Base-by-base conservation (phyloP, 2,888 invertebrate species). In the Tholera decimalis region DNA sequence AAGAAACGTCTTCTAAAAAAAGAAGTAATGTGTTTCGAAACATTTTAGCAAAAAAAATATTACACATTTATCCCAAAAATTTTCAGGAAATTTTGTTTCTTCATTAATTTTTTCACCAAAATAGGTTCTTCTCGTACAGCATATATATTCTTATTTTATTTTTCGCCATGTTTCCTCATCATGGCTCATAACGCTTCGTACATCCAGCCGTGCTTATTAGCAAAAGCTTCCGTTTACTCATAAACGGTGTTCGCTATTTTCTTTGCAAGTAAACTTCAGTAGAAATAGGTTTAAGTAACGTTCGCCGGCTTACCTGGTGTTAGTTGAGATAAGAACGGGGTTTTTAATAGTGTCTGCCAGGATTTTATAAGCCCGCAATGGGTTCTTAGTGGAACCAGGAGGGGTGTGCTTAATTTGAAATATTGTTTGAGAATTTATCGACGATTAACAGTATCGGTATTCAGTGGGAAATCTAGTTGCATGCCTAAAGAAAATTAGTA, bases 171-270 rank as follows among this genome's bases (percentile, higher is more conserved):
- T 67, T 77, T 77, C 59, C 65, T 74, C 74, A 70, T 68, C 71
- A 72, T 67, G 68, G 62, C 66, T 68, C 72, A 71, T 74, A 75
- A 75, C 57, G 79, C 69, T 85, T 82, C 82, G 82, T 80, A 83
- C 81, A 80, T 86, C 80, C 73, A 57, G 77, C 66, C 46, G 59
- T 62, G 79, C 86, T 89, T 89, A 89, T 90, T 90, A 90, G 83
- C 82, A 76, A 83, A 74, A 78, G 82, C 85, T 86, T 85, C 81
- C 85, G 83, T 77, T 85, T 75, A 83, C 83, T 85, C 86, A 86
- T 90, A 89, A 90, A 88, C 83, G 87, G 66, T 79, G 78, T 83
- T 78, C 81, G 83, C 87, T 81, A 86, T 86, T 88, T 88, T 87
- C 88, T 86, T 86, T 83, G 77, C 71, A 71, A 71, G 74, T 83